phyloP scores from a whole-genome alignment of 2,113 vertebrate genomes.

The Muscicapa adusta region DNA sequence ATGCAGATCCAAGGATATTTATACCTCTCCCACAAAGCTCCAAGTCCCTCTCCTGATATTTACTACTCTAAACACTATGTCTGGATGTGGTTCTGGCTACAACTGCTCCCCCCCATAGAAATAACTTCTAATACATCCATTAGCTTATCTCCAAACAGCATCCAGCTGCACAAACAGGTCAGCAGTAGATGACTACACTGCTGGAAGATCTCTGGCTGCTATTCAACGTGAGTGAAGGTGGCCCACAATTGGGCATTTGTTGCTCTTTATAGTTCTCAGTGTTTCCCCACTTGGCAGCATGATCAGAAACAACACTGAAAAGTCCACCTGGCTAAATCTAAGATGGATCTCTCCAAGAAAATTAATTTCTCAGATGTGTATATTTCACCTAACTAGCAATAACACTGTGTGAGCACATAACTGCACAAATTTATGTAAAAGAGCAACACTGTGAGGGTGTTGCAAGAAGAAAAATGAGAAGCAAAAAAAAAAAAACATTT shows the following conservation, averaged over 20 bases:
- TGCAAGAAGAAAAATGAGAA: neutral
- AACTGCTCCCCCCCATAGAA: neutral
- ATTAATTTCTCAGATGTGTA: neutral
- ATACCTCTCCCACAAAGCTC: neutral
- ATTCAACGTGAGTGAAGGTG: neutral
- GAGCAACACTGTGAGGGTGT: neutral
- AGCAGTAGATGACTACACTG: neutral
- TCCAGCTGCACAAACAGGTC: neutral
- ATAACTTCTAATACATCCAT: neutral
- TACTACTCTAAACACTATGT: neutral
- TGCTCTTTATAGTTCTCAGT: neutral
- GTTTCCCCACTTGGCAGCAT: neutral
- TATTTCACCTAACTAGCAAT: neutral
- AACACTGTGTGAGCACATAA: neutral
- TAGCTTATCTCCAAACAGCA: neutral
- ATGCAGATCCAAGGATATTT: neutral
- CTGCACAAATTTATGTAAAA: neutral
- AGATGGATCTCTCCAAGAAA: neutral
- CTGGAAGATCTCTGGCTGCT: neutral
- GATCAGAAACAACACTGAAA: neutral
- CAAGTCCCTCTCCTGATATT: neutral
- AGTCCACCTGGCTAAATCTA: neutral
- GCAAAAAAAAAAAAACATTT: neutral
- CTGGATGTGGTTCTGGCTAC: neutral
- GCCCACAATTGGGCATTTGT: neutral